A percentile compares a stretch with the other conserved stretches of the same genome.
These are phyloP conservation scores for Notamacropus eugenii DNA, from an alignment of 2,797 vertebrate genomes.

Conservation along the genomic window DNA sequence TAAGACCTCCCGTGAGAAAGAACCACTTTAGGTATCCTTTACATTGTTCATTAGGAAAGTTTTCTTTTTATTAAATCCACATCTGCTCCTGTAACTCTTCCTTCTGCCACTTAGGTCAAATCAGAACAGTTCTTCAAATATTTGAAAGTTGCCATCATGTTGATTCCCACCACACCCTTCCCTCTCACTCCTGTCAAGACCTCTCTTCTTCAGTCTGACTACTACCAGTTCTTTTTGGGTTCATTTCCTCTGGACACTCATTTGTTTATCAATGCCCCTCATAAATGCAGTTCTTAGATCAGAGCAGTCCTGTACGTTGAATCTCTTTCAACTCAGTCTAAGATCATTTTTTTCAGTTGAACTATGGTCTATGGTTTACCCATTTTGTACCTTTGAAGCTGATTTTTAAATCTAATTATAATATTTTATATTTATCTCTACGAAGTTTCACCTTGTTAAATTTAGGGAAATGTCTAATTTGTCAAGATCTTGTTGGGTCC, in stretches of 20 bases:
- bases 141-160: background rate
- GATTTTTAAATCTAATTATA: no score
- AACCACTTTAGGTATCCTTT: background rate
- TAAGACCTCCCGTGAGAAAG: background rate
- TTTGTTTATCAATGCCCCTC: background rate
- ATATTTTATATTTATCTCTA: background rate
- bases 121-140: background rate
- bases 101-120: no score
- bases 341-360: background rate
- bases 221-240: background rate
- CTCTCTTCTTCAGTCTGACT: background rate
- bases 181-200: background rate
- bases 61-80: background rate
- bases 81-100: no score
- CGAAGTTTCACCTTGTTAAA: background rate
- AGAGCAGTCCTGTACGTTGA: background rate
- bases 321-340: background rate
- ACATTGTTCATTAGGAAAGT: background rate
- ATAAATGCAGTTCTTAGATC: background rate
- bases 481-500: background rate
- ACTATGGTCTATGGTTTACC: no score
- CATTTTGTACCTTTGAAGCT: no score
- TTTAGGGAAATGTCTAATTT: background rate
- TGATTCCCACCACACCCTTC: background rate
- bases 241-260: background rate